Evolutionary conservation across 2,113 vertebrate species (phyloP).

Genomic region (Oenanthe melanoleuca): DNA sequence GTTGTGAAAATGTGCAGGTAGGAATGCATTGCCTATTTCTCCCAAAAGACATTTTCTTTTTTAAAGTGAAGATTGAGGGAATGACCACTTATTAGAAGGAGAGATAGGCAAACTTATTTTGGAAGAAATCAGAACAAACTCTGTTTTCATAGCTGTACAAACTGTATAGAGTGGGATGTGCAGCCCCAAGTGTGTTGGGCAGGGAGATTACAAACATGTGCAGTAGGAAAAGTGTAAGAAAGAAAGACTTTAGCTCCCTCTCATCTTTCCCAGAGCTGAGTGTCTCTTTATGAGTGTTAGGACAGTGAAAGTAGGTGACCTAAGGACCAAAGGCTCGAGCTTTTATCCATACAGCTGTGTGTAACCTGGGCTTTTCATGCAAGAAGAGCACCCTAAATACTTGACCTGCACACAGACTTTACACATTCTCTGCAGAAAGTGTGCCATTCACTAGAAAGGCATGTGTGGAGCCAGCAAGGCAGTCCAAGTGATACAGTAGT

Average conservation of each 20-base stretch:
- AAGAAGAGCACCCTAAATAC: not conserved
- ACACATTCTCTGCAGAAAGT: not conserved
- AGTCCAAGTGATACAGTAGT: not conserved
- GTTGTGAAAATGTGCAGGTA: not conserved
- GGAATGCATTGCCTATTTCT: not conserved
- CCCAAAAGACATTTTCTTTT: not conserved
- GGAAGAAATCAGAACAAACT: not conserved
- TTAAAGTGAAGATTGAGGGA: not conserved
- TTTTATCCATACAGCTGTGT: not conserved
- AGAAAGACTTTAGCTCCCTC: fast-evolving
- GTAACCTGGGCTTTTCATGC: not conserved
- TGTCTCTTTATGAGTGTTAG: not conserved
- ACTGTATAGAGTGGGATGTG: not conserved
- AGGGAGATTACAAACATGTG: not conserved
- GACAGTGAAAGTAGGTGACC: not conserved
- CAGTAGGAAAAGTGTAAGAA: not conserved
- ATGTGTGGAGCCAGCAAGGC: not conserved
- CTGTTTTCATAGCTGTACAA: not conserved
- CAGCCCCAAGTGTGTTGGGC: not conserved
- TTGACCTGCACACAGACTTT: not conserved
- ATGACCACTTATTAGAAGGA: not conserved
- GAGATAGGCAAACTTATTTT: not conserved
- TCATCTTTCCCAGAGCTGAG: not conserved
- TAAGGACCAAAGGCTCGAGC: fast-evolving
- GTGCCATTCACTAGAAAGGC: not conserved